Evolutionary conservation across 2,797 vertebrate species (phyloP), one percentile per base, ranked within the genome.

Genomic region (Intellagama lesueurii): DNA sequence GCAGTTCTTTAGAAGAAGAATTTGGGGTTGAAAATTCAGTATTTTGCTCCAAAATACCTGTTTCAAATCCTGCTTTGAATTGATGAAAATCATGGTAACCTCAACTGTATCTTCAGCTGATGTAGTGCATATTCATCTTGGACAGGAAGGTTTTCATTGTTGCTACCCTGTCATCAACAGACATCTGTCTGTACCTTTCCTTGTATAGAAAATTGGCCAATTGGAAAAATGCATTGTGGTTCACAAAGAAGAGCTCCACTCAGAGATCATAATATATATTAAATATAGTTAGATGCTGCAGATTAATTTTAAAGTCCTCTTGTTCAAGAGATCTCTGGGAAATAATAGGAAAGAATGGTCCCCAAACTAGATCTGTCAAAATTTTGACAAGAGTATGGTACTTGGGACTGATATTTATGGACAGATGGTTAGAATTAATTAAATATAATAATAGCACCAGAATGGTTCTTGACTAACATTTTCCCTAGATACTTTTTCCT

Each of bases 401-500:
- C 52, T 86, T 77, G 32, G 64, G 64, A 81, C 32, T 70, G 26
- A 35, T 83, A 6, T 72, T 92, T 90, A 12, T 64, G 17, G 8
- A 30, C 76, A 28, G 5, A 91, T 86, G 14, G 17, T 64, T 90
- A 83, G 64, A 76, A 76, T 56, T 22, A 44, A 40, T 44, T 28
- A 8, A 7, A 32, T 76, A 22, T 35, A 56, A 82, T 28, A 82
- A 28, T 32, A 82, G 14, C 83, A 68, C 22, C 1, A 69, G 85
- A 69, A 90, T 81, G 47, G 1, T 49, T 49, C 40, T 68, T 77
- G 19, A 14, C 47, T 70, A 40, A 28, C 11, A 22, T 77, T 80
- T 30, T 30, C 30, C 80, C 68, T 32, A 77, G 22, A 66, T 81
- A 92, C 91, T 77, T 79, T 7, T 85, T 88, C 35, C 35, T 76